Evolutionary conservation across 2,888 invertebrate species (phyloP), one percentile per base, ranked within the genome.

Genomic region (Calliopum simillimum): DNA sequence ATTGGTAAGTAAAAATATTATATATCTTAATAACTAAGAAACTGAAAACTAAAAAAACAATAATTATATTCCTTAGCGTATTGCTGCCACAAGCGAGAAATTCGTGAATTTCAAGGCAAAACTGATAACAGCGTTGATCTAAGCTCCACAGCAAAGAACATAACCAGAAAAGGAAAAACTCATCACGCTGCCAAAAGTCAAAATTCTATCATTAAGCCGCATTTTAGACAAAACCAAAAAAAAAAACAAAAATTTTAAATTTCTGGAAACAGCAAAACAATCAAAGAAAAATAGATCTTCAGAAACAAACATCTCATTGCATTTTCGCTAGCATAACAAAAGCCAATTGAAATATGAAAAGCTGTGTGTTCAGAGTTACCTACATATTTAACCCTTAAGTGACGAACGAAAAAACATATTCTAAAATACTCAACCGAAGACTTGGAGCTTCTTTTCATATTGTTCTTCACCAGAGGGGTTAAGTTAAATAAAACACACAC

Each of bases 71-170:
- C 86, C n/a, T n/a, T n/a, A 92, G 92, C 91, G 92, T 80, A 89
- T 95, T 86, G 95, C 95, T 71, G 94, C 94, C 87, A 95, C 95
- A 85, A 95, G 95, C 85, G 95, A 95, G 88, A 91, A 94, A 87
- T 92, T 95, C 89, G 95, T 95, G 84, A 95, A 95, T 92, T 95
- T 94, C 91, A 95, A 95, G 89, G 95, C 95, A 86, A 91, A 94
- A 89, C 89, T 95, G 83, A 93, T 95, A 87, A 95, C 95, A 82
- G 93, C 95, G 79, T 92, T 95, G 87, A 95, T 95, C 88, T 95
- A 94, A 83, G 77, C 56, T 6, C 23, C 19, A 44, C 14, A 43
- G 11, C 11, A 44, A 33, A 55, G 55, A 41, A 25, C 53, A 53
- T 19, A 12, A 16, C 53, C n/a, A n/a, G n/a, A n/a, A 33, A 33